phyloP scores from a whole-genome alignment of 2,797 vertebrate genomes.

The Hozukius guyotensis region DNA sequence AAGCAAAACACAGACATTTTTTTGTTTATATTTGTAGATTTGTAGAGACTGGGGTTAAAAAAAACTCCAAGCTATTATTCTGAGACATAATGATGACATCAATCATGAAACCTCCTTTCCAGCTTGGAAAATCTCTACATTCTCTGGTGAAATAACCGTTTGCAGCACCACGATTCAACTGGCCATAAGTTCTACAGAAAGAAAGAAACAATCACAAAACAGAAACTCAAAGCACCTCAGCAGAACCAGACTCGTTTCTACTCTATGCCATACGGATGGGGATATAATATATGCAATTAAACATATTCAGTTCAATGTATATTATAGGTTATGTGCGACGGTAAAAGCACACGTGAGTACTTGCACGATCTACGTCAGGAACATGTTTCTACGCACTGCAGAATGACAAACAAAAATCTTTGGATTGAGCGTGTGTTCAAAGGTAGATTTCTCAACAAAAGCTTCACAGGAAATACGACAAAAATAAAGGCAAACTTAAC shows the following conservation, averaged over 20 bases:
- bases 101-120: conserved; percentile 52
- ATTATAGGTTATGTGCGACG: conserved; percentile 69
- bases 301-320: conserved; percentile 68
- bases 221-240: conserved; percentile 63
- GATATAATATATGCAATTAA: conserved; percentile 69
- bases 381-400: conserved; percentile 71
- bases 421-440: conserved; percentile 78
- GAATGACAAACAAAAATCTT: conserved; percentile 80
- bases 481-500: conserved; percentile 39
- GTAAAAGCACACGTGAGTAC: conserved; percentile 66
- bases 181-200: conserved; percentile 64
- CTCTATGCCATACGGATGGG: conserved; percentile 65
- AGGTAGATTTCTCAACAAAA: conserved; percentile 70
- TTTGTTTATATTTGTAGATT: conserved; percentile 51
- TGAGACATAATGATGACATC: conserved; percentile 63
- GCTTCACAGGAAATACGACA: conserved; percentile 54
- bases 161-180: conserved; percentile 74
- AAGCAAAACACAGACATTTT: conserved; percentile 58
- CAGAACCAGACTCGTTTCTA: conserved; percentile 70
- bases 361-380: conserved; percentile 71
- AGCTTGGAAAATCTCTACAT: conserved; percentile 56
- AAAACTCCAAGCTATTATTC: conserved; percentile 42
- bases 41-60: conserved; percentile 43
- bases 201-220: conserved; percentile 61
- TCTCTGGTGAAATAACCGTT: conserved; percentile 56